Base-by-base conservation (phyloP, 2,797 vertebrate genomes). In the Pseudopleuronectes americanus region DNA sequence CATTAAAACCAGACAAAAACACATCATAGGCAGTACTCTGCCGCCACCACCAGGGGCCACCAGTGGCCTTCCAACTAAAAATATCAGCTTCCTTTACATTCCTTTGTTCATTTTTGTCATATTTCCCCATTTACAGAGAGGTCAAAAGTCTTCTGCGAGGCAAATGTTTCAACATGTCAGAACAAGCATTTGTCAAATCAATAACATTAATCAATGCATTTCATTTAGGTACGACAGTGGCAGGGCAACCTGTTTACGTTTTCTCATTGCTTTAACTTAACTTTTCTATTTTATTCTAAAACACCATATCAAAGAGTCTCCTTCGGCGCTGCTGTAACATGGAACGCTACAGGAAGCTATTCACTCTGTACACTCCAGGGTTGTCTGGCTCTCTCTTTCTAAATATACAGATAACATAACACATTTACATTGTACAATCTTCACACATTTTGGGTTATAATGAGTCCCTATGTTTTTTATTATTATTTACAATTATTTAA, bases 101-200 rank as follows among this genome's bases (percentile, higher is more conserved):
- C 21, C 45, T 66, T 12, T 51, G 22, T 43, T 65, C 28, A 43
- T 60, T 60, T 65, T 22, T 45, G 13, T 51, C 43, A 61, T 57
- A 56, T 61, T 43, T 59, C 17, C 6, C 26, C 4, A 1, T 21
- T 33, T 55, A 31, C n/a, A 57, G 8, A 57, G 13, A 8, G 5
- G n/a, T 26, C 21, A 38, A 12, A n/a, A 12, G 2, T 9, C 23
- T 23, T 21, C 8, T 36, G 22, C 8, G 22, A n/a, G 23, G 36
- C 58, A 33, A 3, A 21, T 14, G 3, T 41, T 10, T 31, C 9
- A 58, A 26, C 4, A 22, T 16, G 10, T 48, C 28, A 21, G 58
- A 23, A 71, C 48, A 62, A 71, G 31, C n/a, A 21, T 16, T 51
- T 31, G 17, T 41, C 0, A 24, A 51, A 31, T 19, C 19, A 21